These are phyloP conservation scores for Leucopternis melanops DNA, from an alignment of 2,113 vertebrate species.

Conservation along the genomic window DNA sequence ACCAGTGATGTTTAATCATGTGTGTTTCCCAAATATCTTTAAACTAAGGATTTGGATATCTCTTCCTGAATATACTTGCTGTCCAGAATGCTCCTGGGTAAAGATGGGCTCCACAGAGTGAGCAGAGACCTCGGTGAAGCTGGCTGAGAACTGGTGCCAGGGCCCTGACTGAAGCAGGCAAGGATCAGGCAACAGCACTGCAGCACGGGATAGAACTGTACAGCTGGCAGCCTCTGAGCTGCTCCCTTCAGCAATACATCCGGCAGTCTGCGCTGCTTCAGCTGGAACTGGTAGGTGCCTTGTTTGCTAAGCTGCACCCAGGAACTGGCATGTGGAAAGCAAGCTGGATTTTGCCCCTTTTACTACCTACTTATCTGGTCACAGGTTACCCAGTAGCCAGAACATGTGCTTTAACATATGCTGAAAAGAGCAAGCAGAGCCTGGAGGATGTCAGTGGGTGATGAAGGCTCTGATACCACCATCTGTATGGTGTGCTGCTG, in stretches of 20 bases:
- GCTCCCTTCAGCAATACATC: not conserved
- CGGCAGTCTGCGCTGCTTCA: not conserved
- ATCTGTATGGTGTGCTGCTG: not conserved
- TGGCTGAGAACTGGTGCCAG: not conserved
- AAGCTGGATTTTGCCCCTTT: not conserved
- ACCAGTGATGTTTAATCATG: too few relatives aligned
- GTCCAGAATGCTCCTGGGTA: not conserved
- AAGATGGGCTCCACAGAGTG: accelerated
- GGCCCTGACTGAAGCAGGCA: not conserved
- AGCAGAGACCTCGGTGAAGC: not conserved
- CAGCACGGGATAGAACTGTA: not conserved
- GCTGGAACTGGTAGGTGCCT: not conserved
- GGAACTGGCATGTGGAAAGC: not conserved
- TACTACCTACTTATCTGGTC: not conserved
- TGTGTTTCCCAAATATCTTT: too few relatives aligned
- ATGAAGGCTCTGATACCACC: not conserved
- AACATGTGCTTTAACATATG: not conserved
- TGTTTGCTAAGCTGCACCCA: not conserved
- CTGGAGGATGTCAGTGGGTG: not conserved
- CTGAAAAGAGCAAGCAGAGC: conserved; percentile 2
- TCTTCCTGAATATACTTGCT: too few relatives aligned
- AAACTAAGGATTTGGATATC: too few relatives aligned
- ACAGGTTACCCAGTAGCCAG: not conserved
- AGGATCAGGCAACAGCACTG: not conserved
- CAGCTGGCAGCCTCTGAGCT: not conserved